Base-by-base conservation (phyloP, 1,140 invertebrate genomes). In the Caenorhabditis inopinata region DNA sequence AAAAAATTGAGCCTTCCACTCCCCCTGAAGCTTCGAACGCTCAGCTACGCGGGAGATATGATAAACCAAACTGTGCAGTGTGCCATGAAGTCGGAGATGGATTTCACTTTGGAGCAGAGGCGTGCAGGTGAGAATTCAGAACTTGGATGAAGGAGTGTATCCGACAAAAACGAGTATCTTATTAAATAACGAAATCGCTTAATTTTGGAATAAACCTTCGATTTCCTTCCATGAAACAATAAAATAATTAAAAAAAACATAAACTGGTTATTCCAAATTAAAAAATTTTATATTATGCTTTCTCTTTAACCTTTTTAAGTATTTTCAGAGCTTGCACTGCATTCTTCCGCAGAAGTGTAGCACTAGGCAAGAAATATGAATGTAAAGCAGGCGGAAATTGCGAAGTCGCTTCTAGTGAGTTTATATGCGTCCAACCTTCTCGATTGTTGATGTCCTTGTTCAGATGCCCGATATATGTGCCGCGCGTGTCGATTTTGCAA, bases 401-500 rank as follows among this genome's bases (percentile, higher is more conserved):
- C 38, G 58, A 68, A 42, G 32, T 68, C 12, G 14, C 58, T 38
- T 68, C 58, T 0, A 68, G 58, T 68, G 23, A 42, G 58, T 68
- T 21, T 21, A 42, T n/a, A n/a, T n/a, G 38, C 38, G 38, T 7
- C 38, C 0, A 16, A 32, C 18, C 35, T 58, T 4, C 4, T n/a
- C 18, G 9, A 21, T 42, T 25, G 3, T 21, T 4, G 27, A 1
- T 38, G 18, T 21, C 16, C 4, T 11, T 1, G 35, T 68, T 38
- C 32, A 68, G 58, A 38, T 42, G 38, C 38, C 7, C 79, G 82
- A 35, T 83, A 80, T 47, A 74, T 74, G 83, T 98, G 96, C 91
- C 96, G 98, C 90, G 97, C 95, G 90, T 98, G 96, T 91, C 92
- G 96, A 85, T 98, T 98, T 90, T 96, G 96, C 90, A 98, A 98